phyloP scores from a whole-genome alignment of 1,140 invertebrate species.

The Branchinecta lindahli region DNA sequence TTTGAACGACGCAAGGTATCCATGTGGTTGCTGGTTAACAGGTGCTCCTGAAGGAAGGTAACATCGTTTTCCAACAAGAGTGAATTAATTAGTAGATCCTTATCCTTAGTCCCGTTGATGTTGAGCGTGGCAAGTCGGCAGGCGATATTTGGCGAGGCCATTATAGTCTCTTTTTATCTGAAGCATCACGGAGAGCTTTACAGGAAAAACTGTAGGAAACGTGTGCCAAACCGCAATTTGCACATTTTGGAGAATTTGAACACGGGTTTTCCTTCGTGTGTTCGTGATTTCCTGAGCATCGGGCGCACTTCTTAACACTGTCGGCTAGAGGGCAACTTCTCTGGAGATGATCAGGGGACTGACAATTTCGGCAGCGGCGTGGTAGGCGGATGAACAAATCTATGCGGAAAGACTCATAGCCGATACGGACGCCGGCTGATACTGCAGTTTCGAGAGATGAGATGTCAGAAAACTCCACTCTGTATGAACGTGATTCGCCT shows the following conservation, averaged over 20 bases:
- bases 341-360: not conserved
- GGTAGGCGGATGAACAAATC: not conserved
- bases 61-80: not conserved
- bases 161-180: not conserved
- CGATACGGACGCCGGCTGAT: not conserved
- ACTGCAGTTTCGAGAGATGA: no score
- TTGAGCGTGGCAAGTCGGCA: not conserved
- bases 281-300: not conserved
- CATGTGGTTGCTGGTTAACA: not conserved
- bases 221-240: not conserved
- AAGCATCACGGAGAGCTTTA: not conserved
- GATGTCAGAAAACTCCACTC: no score
- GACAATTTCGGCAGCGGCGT: not conserved
- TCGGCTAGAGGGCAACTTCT: not conserved
- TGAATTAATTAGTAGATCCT: not conserved
- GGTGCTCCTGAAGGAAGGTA: not conserved
- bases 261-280: not conserved
- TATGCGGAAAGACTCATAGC: not conserved
- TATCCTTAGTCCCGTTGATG: slow-evolving; percentile 3
- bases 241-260: not conserved
- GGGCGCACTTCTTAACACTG: not conserved
- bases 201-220: not conserved
- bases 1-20: not conserved
- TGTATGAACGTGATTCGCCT: no score
- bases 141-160: not conserved